Conservation (phyloP, 1,140 invertebrate genomes). For the Drosophila sp. region DNA sequence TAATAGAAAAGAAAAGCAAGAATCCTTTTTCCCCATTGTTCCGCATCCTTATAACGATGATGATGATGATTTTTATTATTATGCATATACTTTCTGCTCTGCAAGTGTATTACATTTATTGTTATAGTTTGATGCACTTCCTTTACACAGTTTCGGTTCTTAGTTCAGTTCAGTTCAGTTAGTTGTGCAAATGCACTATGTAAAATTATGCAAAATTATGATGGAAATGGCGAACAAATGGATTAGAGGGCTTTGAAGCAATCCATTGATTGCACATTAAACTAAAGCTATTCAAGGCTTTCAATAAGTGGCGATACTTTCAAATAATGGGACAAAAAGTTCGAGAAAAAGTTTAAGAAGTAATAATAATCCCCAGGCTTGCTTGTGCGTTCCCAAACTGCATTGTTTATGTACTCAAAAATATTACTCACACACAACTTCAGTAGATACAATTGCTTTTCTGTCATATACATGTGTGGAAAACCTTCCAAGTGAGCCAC, state of each 20-base stretch:
- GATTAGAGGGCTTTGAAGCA: background rate
- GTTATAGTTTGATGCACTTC: conserved; percentile 12
- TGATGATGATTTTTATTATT: conserved; percentile 9
- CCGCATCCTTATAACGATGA: background rate
- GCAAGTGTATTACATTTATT: conserved; percentile 12
- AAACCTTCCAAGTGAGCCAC: no score
- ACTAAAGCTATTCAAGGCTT: background rate
- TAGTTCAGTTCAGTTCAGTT: no score
- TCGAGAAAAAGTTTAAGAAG: no score
- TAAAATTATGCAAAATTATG: conserved; percentile 6
- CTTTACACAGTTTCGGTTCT: conserved; percentile 1
- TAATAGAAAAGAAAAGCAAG: background rate
- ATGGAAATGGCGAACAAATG: background rate
- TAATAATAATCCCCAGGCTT: no score
- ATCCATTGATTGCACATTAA: background rate
- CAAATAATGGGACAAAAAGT: no score
- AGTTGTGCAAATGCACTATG: conserved; percentile 1
- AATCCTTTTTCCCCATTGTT: conserved; percentile 6
- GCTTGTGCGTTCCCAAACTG: no score
- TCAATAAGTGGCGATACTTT: no score
- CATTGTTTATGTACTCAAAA: no score
- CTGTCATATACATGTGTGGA: no score
- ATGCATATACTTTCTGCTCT: conserved; percentile 5
- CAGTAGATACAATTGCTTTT: no score
- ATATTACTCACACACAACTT: no score